Base-by-base conservation (phyloP, 2,888 invertebrate species). In the Antitype chi region DNA sequence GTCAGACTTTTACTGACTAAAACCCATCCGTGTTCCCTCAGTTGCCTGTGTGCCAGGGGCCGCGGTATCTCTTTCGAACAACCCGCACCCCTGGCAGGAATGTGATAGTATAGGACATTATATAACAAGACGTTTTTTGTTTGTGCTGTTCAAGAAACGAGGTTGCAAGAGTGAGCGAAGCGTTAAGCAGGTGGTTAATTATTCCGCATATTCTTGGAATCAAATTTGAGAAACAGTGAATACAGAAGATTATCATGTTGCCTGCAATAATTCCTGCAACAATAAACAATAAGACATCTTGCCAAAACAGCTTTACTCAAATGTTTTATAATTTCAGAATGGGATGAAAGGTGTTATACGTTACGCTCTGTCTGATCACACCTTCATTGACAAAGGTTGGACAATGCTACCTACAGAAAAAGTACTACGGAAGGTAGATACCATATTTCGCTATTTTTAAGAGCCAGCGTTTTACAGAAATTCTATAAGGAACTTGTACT, bases 301-400 rank as follows among this genome's bases (percentile, higher is more conserved):
- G 49, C 49, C 1, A 17, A 49, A 49, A 47, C 43, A 32, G 17
- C 9, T 32, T 38, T 43, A 55, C 15, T 52, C 9, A 78, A 60
- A 38, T 32, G 6, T 63, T 3, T 52, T 23, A 28, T 2, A 69
- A 70, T 90, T 94, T 78, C 89, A 95, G 95, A 70, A 5, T 74
- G 32, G 94, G 92, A 1, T 84, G 86, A 94, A 92, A 87, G 95
- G 95, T n/a, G 73, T 94, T 17, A 92, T 94, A 72, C 92, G 90
- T 25, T 96, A 96, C 81, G 92, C 94, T 49, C 88, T 96, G 81
- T 96, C 96, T 4, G 94, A 96, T 88, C 94, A 95, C 8, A 81
- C 92, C 6, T 96, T 94, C 83, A 96, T 96, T 64, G 95, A 96
- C 9, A 96, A 96, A 77, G 96, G 96, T 6, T 96, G 96, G 96